Conservation (phyloP, 2,113 vertebrate genomes). For the Leptobrachium ailaonicum region DNA sequence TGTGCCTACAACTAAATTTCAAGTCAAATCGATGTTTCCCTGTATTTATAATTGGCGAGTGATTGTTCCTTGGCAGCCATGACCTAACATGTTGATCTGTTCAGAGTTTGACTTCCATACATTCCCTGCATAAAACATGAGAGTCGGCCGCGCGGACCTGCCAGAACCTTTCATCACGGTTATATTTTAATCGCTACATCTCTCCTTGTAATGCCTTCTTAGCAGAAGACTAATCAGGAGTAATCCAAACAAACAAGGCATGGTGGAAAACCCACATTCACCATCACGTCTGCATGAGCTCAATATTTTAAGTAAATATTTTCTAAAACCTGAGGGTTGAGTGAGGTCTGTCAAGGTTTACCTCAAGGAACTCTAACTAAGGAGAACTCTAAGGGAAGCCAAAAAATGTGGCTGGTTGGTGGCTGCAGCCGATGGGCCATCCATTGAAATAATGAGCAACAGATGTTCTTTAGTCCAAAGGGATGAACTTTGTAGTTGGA, state of each 20-base stretch:
- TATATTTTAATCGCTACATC: slow-evolving; percentile 1
- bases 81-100: slow-evolving; percentile 32
- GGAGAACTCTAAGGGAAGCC: too few relatives aligned
- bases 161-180: slow-evolving; percentile 20
- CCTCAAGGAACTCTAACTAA: too few relatives aligned
- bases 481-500: too few relatives aligned
- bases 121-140: slow-evolving; percentile 48
- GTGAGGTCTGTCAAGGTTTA: neutral
- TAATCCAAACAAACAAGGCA: slow-evolving; percentile 33
- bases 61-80: slow-evolving; percentile 21
- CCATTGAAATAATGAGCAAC: too few relatives aligned
- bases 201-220: slow-evolving; percentile 9
- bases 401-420: too few relatives aligned
- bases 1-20: slow-evolving; percentile 13
- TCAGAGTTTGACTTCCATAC: slow-evolving; percentile 32
- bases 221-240: slow-evolving; percentile 28
- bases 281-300: neutral
- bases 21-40: slow-evolving; percentile 29
- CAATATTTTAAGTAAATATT: neutral
- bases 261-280: neutral
- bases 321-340: neutral
- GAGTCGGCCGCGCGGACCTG: slow-evolving; percentile 2
- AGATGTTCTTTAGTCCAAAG: too few relatives aligned
- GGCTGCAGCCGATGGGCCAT: too few relatives aligned
- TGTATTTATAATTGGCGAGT: slow-evolving; percentile 31